Evolutionary conservation across 2,113 vertebrate genomes (phyloP), one percentile per base, ranked within the genome.

Genomic region (Bolborhynchus lineola): DNA sequence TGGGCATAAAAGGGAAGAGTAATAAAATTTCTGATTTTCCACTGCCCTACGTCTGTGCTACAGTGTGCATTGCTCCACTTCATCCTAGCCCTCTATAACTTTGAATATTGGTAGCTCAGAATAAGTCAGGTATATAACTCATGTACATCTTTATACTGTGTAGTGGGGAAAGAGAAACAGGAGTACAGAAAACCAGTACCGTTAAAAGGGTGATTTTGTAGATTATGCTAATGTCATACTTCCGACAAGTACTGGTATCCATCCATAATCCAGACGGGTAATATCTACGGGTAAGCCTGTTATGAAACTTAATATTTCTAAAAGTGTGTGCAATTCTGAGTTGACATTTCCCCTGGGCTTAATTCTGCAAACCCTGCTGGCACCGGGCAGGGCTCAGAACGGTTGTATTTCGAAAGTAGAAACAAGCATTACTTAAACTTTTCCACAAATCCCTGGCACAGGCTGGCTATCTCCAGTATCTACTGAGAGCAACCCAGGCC

Each of bases 301-400:
- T 82, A 86, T 37, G 24, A 80, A 92, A 86, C 53, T 80, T 62
- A 59, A 23, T 88, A 80, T 83, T 90, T 86, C 67, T 74, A 81
- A 96, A 93, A 86, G n/a, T 24, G 0, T 55, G 33, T 77, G 67
- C 67, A 89, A 4, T 84, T 75, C 69, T 71, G 81, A 78, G 21
- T 80, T 78, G 53, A 83, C 6, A 86, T 72, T 49, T 92, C 86
- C 68, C 64, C 41, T 19, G 29, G 77, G 77, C 49, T 86, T 89
- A 83, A 83, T 89, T 92, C 79, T 94, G 84, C 77, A 92, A 89
- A 91, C 33, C 55, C 74, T 67, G 50, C 83, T 96, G 81, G 69
- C 53, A 91, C 21, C 31, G 86, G 46, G 37, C 49, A 89, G n/a
- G 64, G 65, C 74, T 91, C 70, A 84, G 69, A 78, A 33, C 42